Evolutionary conservation across 2,888 invertebrate species (phyloP), one percentile per base, ranked within the genome.

Genomic region (Cosmia pyralina): DNA sequence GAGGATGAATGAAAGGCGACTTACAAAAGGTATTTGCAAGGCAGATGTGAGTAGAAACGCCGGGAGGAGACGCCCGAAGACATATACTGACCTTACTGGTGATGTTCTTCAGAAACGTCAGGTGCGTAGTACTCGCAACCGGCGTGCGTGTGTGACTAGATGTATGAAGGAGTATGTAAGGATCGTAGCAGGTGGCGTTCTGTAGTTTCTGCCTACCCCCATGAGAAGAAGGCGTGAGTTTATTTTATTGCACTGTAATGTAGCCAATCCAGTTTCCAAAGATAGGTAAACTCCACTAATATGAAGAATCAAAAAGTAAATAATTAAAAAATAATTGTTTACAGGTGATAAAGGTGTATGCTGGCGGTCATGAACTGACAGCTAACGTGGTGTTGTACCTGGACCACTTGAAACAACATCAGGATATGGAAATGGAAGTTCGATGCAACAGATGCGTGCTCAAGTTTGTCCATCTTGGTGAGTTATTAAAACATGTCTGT

Each of bases 401-500:
- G 66, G 96, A 97, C 81, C 98, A 98, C 89, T 93, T 98, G 90
- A 97, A 97, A 85, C 97, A 97, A 78, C 98, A 98, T 87, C 97
- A 96, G 88, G 97, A 96, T 88, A 97, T 97, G 90, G 96, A 96
- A 48, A 95, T 96, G 85, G 97, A 96, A 8, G 96, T 97, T 62
- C 97, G 97, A 79, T 98, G 98, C 90, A 96, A 96, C 52, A 97
- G 97, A 87, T 98, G 98, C 90, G 97, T 97, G 72, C 96, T 98
- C 55, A 97, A 97, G 94, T 98, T 98, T 89, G 97, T 98, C 34
- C 97, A 98, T 87, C 97, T 97, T 85, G 97, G 97, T 94, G 85
- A 93, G 91, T 41, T 41, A 41, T 41, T 5, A 41, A 41, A 8
- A 41, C 41, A 41, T 41, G 8, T 41, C 41, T 41, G 8, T 8